Evolutionary conservation across 1,140 invertebrate genomes (phyloP), one percentile per base, ranked within the genome.

Genomic region (Atta cephalotes): DNA sequence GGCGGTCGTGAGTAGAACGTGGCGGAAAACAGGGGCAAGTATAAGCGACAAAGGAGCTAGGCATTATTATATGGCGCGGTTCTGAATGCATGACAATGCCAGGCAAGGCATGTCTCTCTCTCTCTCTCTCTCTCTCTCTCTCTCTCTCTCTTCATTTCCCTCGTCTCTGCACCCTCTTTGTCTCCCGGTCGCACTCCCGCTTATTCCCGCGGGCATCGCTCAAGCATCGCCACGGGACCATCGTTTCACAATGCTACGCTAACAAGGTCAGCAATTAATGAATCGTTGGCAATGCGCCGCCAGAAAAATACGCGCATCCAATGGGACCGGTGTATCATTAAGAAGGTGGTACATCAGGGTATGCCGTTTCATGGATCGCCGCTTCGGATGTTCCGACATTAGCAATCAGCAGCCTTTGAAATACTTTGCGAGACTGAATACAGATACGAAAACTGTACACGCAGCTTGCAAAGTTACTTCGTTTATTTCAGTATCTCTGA

Each of bases 191-290:
- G 77, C 16, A 49, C 65, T 74, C 78, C 62, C 58, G 79, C 85
- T 85, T 60, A 28, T 51, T 89, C 89, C 88, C 90, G 88, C 79
- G 88, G 88, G 89, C 77, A n/a, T 63, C 63, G 91, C 88, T 85
- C 86, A 88, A 92, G 92, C 85, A 91, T 77, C 88, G 89, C 78
- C 84, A 62, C 88, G 90, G 88, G 91, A 92, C 88, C 85, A 45
- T 87, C 87, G 90, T 84, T 86, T 72, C 87, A 93, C 92, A 93
- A 93, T 93, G 87, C 92, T 62, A 76, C 85, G 88, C 91, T 93
- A 92, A 93, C 92, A 93, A 93, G 90, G 91, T 93, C 92, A 92
- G 89, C 91, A 92, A 93, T 93, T 93, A 92, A 93, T 93, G 92
- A 92, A 92, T 93, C 92, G 88, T 87, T 86, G 88, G 86, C 77